Percentiles rank a stretch among this genome's conserved stretches.
Conservation (phyloP, 2,797 vertebrate genomes). For the Artibeus jamaicensis region DNA sequence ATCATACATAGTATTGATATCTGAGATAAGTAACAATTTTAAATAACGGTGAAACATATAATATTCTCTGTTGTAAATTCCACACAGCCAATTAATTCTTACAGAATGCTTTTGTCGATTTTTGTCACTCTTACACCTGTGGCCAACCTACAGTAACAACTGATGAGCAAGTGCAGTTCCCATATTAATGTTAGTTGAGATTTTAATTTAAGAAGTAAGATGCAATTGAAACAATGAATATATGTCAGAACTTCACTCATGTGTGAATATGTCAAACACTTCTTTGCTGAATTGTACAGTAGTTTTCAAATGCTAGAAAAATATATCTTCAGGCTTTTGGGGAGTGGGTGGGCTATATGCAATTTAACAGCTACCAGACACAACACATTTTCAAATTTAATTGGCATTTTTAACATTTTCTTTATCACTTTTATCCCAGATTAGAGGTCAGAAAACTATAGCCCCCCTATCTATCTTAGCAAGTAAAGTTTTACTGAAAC, state of each 20-base stretch:
- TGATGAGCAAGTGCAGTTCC: background rate
- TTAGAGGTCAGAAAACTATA: background rate
- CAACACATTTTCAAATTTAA: background rate
- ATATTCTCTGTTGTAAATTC: background rate
- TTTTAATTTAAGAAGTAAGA: background rate
- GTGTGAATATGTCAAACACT: background rate
- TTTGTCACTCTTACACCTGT: background rate
- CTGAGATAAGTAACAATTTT: background rate
- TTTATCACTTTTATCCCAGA: background rate
- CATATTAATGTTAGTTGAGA: background rate
- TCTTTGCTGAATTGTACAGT: background rate
- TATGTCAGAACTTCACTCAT: background rate
- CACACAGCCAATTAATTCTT: background rate
- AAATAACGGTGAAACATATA: background rate
- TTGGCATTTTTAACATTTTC: background rate
- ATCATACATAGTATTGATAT: background rate
- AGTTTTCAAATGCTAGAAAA: background rate
- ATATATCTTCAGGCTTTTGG: background rate
- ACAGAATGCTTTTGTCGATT: background rate
- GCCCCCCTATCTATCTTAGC: background rate
- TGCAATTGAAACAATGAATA: background rate
- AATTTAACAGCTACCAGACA: background rate
- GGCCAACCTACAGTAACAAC: background rate
- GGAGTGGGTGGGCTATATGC: too few species aligned
- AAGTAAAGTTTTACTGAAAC: constrained; percentile 18